Base-by-base conservation (phyloP, 2,797 vertebrate species). In the Staurois parvus region DNA sequence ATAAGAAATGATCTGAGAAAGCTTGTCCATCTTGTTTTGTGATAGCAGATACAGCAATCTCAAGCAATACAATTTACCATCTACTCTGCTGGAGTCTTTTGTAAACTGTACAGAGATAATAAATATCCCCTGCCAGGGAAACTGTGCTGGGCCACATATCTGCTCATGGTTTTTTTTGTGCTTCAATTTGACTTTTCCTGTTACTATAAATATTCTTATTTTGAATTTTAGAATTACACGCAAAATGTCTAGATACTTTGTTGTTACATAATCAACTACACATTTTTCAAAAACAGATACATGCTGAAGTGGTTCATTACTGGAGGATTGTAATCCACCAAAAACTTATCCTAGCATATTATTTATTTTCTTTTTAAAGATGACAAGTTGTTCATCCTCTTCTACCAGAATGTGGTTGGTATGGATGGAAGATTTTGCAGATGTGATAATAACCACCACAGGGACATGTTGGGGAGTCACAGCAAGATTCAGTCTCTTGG, bases 1-100 rank as follows among this genome's bases (percentile, higher is more conserved):
- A 85, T 85, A 85, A 85, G 77, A 85, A 74, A 75, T 85, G 77
- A 85, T 76, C 68, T 75, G 28, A 69, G 84, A 69, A 66, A 48
- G 45, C 67, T 21, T 85, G 77, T 85, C 84, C 72, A 74, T 85
- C 84, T 85, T 81, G 78, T 80, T 80, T 85, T 75, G 62, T 85
- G 30, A 52, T 45, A 80, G 72, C 62, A 67, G 72, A 80, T 76
- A 85, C 77, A 81, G 77, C 11, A 85, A 59, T 85, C 62, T 80
- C 80, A 81, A 76, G 77, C 52, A 75, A 48, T 48, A 75, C 59
- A 75, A 85, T 85, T 80, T 76, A 81, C 69, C 72, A 70, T 79
- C 64, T 48, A 69, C 77, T 85, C 37, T 45, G 30, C 59, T 30
- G 62, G 21, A 80, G 24, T 67, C 64, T 40, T 70, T 85, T 81